Percentiles rank a stretch among this genome's conserved stretches.
These are phyloP conservation scores for Bellardia bayeri DNA, from an alignment of 2,888 invertebrate species.

Conservation along the genomic window DNA sequence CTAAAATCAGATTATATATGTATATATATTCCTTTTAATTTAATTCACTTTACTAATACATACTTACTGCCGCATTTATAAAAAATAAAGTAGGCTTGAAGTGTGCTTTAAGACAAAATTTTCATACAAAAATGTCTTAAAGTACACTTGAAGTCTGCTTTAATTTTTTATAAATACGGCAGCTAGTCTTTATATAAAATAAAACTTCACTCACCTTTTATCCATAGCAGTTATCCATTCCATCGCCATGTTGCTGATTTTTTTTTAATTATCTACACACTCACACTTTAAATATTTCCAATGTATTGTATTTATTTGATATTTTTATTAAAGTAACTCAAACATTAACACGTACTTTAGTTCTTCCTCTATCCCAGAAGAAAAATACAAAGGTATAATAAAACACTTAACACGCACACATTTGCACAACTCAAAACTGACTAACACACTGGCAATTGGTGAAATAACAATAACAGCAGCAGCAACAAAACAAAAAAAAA, in stretches of 20 bases:
- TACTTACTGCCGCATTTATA: too few relatives aligned
- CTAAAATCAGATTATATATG: background rate
- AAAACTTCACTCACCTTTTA: constrained; percentile 82
- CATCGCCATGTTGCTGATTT: constrained; percentile 84
- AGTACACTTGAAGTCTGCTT: too few relatives aligned
- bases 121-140: too few relatives aligned
- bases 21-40: background rate
- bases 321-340: constrained; percentile 53
- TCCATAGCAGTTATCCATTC: constrained; percentile 86
- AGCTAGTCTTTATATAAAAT: background rate
- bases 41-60: background rate
- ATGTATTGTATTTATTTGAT: constrained; percentile 45
- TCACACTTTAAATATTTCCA: background rate
- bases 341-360: constrained; percentile 67
- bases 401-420: constrained; percentile 60
- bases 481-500: background rate
- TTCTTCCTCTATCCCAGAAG: background rate
- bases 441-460: background rate
- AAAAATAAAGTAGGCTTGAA: too few relatives aligned
- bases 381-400: constrained; percentile 4
- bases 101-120: too few relatives aligned
- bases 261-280: constrained; percentile 15
- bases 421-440: background rate
- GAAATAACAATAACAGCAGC: background rate
- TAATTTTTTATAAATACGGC: too few relatives aligned